A percentile compares a stretch with the other conserved stretches of the same genome.
These are phyloP conservation scores for Drosophila burlai DNA, from an alignment of 1,140 invertebrate species.

Conservation along the genomic window DNA sequence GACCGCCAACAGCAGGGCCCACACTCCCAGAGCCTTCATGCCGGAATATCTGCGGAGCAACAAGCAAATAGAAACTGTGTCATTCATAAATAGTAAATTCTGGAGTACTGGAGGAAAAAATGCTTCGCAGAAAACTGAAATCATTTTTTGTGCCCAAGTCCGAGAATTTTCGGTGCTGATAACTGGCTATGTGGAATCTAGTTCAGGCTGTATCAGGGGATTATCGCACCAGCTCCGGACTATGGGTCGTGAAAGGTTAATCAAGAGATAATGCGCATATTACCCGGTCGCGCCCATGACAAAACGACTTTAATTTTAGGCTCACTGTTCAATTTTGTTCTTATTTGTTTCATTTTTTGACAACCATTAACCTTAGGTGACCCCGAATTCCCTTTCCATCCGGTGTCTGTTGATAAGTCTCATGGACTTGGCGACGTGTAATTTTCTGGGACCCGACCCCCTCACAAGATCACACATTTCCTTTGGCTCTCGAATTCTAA, in stretches of 20 bases:
- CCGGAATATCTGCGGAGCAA: conserved; percentile 30
- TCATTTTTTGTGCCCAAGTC: conserved; percentile 19
- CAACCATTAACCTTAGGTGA: conserved; percentile 21
- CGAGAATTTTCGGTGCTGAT: conserved; percentile 48
- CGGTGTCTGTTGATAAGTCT: conserved; percentile 65
- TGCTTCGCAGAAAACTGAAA: conserved; percentile 14
- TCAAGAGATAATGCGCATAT: conserved; percentile 43
- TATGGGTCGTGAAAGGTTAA: conserved; percentile 62
- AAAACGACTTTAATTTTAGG: conserved; percentile 13
- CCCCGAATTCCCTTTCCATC: conserved; percentile 58
- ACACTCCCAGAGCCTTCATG: conserved; percentile 60
- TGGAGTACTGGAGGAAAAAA: not conserved
- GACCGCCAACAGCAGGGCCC: conserved; percentile 57
- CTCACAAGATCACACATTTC: conserved; percentile 6
- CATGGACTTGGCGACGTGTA: conserved; percentile 38
- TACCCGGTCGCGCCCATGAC: conserved; percentile 23
- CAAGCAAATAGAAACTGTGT: conserved; percentile 51
- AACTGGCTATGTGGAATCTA: conserved; percentile 61
- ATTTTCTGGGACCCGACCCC: conserved; percentile 4
- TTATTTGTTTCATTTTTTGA: conserved; percentile 26
- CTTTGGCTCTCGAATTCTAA: not conserved
- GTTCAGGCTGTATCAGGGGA: conserved; percentile 49
- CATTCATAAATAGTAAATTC: conserved; percentile 56
- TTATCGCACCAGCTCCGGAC: conserved; percentile 56
- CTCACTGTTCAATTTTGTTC: conserved; percentile 37